phyloP scores from a whole-genome alignment of 2,888 invertebrate species.

The Idaea biselata region DNA sequence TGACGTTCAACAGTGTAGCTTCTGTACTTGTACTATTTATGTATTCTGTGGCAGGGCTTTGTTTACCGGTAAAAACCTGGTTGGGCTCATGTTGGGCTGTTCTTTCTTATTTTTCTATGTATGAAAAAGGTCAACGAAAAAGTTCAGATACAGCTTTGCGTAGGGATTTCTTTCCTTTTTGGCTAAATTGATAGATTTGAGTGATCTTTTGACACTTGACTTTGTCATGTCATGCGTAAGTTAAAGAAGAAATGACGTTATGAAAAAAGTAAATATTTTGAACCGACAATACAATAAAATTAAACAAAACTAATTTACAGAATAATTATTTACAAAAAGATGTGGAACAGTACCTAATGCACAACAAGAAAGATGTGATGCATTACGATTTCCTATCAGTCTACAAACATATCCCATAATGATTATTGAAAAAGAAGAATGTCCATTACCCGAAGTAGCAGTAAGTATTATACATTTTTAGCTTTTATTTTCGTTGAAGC shows the following conservation, averaged over 20 bases:
- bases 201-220: not conserved
- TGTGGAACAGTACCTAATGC: not conserved
- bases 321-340: not conserved
- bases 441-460: slow-evolving; percentile 28
- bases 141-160: no score
- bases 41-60: no score
- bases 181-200: no score
- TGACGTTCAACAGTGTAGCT: no score
- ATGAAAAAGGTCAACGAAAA: no score
- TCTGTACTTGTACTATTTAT: no score
- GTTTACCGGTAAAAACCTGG: no score
- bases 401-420: slow-evolving; percentile 1
- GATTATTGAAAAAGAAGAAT: slow-evolving; percentile 17
- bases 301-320: not conserved
- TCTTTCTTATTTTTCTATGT: no score
- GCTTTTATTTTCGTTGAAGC: not conserved
- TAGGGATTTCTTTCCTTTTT: no score
- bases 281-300: not conserved
- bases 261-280: not conserved
- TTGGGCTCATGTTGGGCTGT: no score
- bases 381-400: no score
- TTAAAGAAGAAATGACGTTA: not conserved
- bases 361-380: not conserved
- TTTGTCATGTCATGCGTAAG: not conserved
- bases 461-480: slow-evolving; percentile 27